phyloP scores from a whole-genome alignment of 2,888 invertebrate species.

The Saturnia japonica region DNA sequence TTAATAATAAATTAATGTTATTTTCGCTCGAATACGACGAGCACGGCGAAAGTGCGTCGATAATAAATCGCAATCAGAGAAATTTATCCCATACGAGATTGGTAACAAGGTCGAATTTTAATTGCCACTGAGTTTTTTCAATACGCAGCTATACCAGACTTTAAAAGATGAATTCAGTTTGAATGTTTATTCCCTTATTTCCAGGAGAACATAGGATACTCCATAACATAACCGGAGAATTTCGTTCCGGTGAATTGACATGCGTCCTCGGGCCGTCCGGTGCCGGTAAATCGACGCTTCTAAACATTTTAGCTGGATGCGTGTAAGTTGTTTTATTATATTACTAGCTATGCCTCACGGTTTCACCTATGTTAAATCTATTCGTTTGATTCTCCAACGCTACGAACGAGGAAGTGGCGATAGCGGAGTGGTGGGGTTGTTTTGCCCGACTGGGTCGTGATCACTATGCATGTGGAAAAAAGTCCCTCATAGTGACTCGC shows the following conservation, averaged over 20 bases:
- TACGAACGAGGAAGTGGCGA: no score
- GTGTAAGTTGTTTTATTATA: conserved; percentile 77
- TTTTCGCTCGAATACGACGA: not conserved
- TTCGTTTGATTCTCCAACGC: no score
- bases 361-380: no score
- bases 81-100: not conserved
- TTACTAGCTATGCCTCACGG: not conserved
- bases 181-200: conserved; percentile 30
- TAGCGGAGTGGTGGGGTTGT: no score
- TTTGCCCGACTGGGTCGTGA: no score
- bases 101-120: not conserved
- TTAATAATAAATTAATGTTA: no score
- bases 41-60: not conserved
- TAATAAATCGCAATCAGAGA: not conserved
- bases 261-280: conserved; percentile 91
- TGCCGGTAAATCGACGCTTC: conserved; percentile 87
- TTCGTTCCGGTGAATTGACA: conserved; percentile 83
- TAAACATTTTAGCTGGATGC: conserved; percentile 90
- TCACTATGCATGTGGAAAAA: no score
- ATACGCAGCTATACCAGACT: not conserved
- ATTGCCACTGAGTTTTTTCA: not conserved
- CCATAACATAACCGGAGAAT: conserved; percentile 82
- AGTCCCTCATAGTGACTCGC: no score
- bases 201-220: conserved; percentile 80
- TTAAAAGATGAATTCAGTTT: not conserved